phyloP scores from a whole-genome alignment of 2,797 vertebrate genomes.

The Dendrocincla tyrannina region DNA sequence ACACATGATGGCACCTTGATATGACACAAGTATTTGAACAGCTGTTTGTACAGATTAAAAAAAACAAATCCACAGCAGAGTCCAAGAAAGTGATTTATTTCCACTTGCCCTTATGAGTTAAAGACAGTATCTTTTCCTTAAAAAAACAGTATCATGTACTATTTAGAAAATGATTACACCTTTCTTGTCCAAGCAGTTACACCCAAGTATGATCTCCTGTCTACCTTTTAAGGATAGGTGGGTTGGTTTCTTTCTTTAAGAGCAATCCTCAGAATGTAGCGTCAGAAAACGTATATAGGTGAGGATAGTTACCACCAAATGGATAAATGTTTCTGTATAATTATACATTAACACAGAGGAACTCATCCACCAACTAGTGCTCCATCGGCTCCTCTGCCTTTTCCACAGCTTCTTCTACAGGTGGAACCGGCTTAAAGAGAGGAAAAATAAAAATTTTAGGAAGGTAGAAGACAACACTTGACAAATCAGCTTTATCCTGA shows the following conservation, averaged over 20 bases:
- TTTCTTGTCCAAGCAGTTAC: constrained; percentile 63
- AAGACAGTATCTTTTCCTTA: constrained; percentile 74
- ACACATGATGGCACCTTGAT: not conserved
- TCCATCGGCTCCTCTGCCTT: constrained; percentile 93
- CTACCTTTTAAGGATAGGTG: constrained; percentile 45
- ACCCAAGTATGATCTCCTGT: not conserved
- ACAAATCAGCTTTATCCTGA: not conserved
- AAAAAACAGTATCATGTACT: constrained; percentile 69
- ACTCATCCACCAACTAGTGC: constrained; percentile 77
- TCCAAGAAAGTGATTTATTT: constrained; percentile 75
- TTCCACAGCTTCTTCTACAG: constrained; percentile 85
- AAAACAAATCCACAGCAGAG: not conserved
- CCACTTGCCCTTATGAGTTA: constrained; percentile 68
- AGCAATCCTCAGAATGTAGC: constrained; percentile 56
- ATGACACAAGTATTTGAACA: not conserved
- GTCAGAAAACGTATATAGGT: constrained; percentile 22
- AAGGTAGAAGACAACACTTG: not conserved
- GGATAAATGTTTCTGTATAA: constrained; percentile 14
- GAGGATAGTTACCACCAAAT: constrained; percentile 52
- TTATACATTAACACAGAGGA: constrained; percentile 23
- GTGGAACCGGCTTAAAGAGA: constrained; percentile 77
- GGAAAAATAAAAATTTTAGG: not conserved
- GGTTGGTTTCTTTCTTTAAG: constrained; percentile 41
- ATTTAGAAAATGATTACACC: constrained; percentile 71
- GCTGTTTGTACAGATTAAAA: not conserved